Base-by-base conservation (phyloP, 2,797 vertebrate genomes). In the Gastrophryne carolinensis region DNA sequence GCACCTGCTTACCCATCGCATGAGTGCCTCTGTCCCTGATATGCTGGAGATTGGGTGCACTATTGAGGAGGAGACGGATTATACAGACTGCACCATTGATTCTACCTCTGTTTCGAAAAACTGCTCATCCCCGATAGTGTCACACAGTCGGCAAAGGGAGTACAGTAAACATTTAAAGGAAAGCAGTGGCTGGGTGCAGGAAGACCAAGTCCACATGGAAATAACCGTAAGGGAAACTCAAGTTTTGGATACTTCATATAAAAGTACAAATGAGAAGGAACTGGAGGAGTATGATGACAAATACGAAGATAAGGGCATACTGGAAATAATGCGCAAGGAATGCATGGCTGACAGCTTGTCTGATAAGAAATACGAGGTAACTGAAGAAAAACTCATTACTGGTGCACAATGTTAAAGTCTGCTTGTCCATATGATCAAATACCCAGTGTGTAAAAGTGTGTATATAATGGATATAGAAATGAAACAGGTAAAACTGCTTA, bases 1-100 rank as follows among this genome's bases (percentile, higher is more conserved):
- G 41, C 79, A 13, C 8, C 80, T 73, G 12, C 65, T 91, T 71
- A 83, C 90, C 69, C 80, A 91, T 2, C 86, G 86, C 1, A 85
- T 92, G 24, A 92, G 91, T 0, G 70, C 87, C 7, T 92, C 91
- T 0, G 90, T 90, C 15, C 91, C 91, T 0, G 87, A 92, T 65
- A 85, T 91, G 65, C 75, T 90, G 74, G 85, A 87, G 30, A 81
- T 89, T 0, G 86, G 88, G 37, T 73, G 77, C 17, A 41, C 89
- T 2, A 50, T 7, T 0, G 81, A 86, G 0, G 85, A 84, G 34
- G 84, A 83, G 6, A 75, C 2, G 0, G 81, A 83, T 0, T 90
- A 82, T 29, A 78, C 78, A 0, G 82, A 79, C 2, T 60, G 84
- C 3, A 86, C 79, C 21, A 81, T 84, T 0, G 35, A 86, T 57